Percentiles rank a stretch among this genome's conserved stretches.
These are phyloP conservation scores for Horisme vitalbata DNA, from an alignment of 2,888 invertebrate genomes.

Conservation along the genomic window DNA sequence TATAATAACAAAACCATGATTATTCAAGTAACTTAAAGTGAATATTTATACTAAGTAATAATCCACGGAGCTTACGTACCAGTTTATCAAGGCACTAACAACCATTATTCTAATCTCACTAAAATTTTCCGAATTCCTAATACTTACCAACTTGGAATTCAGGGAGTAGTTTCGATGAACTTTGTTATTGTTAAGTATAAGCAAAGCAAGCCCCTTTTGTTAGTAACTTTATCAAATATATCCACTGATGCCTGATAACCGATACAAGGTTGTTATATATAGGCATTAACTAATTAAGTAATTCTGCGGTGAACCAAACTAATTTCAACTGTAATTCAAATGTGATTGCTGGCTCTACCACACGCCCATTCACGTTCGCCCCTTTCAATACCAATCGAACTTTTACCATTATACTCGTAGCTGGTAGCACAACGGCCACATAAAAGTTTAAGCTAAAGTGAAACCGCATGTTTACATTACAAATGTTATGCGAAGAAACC, in stretches of 20 bases:
- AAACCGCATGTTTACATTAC: constrained; percentile 52
- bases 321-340: constrained; percentile 10
- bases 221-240: constrained; percentile 20
- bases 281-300: constrained; percentile 18
- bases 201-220: constrained; percentile 11
- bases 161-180: constrained; percentile 6
- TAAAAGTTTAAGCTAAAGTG: constrained; percentile 31
- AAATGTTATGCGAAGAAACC: constrained; percentile 45
- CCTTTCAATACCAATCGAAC: constrained; percentile 14
- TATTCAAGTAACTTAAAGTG: too few relatives aligned
- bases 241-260: constrained; percentile 4
- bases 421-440: background rate
- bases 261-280: too few relatives aligned
- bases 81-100: background rate
- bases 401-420: constrained; percentile 11
- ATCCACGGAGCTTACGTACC: background rate
- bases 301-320: constrained; percentile 11
- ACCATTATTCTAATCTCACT: background rate
- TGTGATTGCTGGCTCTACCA: background rate
- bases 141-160: constrained; percentile 1
- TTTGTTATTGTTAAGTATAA: constrained; percentile 15
- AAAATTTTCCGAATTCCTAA: background rate
- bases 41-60: background rate
- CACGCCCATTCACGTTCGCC: constrained; percentile 1
- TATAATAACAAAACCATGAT: too few relatives aligned